Conservation (phyloP, 2,888 invertebrate species). For the Drosophila falleni region DNA sequence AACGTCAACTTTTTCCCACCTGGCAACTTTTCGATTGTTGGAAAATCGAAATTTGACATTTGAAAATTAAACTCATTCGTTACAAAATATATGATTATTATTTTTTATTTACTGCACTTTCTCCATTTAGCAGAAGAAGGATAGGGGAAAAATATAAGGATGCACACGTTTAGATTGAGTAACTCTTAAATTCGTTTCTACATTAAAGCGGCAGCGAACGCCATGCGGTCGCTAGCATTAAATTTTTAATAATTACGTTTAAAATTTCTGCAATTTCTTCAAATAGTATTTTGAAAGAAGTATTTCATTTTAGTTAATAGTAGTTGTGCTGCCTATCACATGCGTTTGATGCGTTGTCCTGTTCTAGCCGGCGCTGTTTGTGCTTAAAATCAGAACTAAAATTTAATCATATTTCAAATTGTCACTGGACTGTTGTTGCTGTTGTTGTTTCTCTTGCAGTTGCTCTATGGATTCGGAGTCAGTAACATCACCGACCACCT, state of each 20-base stretch:
- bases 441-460: slow-evolving; percentile 19
- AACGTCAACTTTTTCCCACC: no score
- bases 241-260: slow-evolving; percentile 43
- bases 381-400: slow-evolving; percentile 14
- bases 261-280: slow-evolving; percentile 38
- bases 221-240: slow-evolving; percentile 48
- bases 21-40: no score
- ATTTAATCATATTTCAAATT: slow-evolving; percentile 62
- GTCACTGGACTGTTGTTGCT: slow-evolving; percentile 6
- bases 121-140: slow-evolving; percentile 29
- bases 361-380: slow-evolving; percentile 10
- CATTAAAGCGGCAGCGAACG: slow-evolving; percentile 63
- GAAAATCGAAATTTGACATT: not conserved
- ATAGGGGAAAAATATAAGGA: slow-evolving; percentile 43
- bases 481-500: slow-evolving; percentile 19
- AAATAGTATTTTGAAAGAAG: slow-evolving; percentile 26
- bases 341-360: slow-evolving; percentile 53
- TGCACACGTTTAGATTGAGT: slow-evolving; percentile 45
- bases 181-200: slow-evolving; percentile 70
- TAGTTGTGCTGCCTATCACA: slow-evolving; percentile 71
- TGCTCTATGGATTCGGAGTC: slow-evolving; percentile 22
- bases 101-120: slow-evolving; percentile 32
- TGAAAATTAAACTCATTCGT: slow-evolving; percentile 13
- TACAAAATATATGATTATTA: slow-evolving; percentile 16
- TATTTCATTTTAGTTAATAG: slow-evolving; percentile 22